Conservation (phyloP, 2,113 vertebrate genomes). For the Bubo scandiacus region DNA sequence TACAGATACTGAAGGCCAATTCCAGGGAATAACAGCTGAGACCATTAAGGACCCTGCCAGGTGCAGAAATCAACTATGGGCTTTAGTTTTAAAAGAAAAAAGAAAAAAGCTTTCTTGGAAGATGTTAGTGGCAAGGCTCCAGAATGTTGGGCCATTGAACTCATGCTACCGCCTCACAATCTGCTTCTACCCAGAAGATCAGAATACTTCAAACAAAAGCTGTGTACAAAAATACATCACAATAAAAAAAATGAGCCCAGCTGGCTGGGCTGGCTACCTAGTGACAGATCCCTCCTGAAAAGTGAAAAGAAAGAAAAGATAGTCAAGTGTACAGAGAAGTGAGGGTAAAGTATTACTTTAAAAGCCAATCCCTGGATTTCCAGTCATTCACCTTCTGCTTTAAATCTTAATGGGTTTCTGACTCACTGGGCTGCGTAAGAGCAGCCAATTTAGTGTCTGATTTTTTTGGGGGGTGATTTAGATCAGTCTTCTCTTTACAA, state of each 20-base stretch:
- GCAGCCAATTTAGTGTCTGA: slow-evolving; percentile 65
- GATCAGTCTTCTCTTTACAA: slow-evolving; percentile 76
- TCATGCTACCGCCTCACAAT: slow-evolving; percentile 7
- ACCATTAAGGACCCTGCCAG: background rate
- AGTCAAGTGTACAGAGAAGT: slow-evolving; percentile 24
- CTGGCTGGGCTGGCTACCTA: slow-evolving; percentile 42
- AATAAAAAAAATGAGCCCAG: slow-evolving; percentile 29
- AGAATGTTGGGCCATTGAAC: background rate
- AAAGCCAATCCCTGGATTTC: slow-evolving; percentile 66
- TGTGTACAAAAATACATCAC: slow-evolving; percentile 72
- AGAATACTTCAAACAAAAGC: slow-evolving; percentile 46
- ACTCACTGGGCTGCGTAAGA: slow-evolving; percentile 31
- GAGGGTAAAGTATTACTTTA: slow-evolving; percentile 55
- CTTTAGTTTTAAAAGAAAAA: slow-evolving; percentile 1
- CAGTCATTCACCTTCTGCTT: slow-evolving; percentile 50
- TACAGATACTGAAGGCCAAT: background rate
- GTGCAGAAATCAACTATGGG: slow-evolving; percentile 3
- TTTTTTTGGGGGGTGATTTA: slow-evolving; percentile 36
- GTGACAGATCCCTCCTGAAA: slow-evolving; percentile 60
- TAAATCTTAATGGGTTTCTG: slow-evolving; percentile 59
- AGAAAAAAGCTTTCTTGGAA: slow-evolving; percentile 10
- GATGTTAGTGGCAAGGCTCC: slow-evolving; percentile 47
- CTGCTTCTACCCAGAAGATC: slow-evolving; percentile 44
- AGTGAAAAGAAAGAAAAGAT: slow-evolving; percentile 34
- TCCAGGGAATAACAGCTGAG: background rate